These are phyloP conservation scores for Neostethus bicornis DNA, from an alignment of 2,797 vertebrate species.

Conservation along the genomic window DNA sequence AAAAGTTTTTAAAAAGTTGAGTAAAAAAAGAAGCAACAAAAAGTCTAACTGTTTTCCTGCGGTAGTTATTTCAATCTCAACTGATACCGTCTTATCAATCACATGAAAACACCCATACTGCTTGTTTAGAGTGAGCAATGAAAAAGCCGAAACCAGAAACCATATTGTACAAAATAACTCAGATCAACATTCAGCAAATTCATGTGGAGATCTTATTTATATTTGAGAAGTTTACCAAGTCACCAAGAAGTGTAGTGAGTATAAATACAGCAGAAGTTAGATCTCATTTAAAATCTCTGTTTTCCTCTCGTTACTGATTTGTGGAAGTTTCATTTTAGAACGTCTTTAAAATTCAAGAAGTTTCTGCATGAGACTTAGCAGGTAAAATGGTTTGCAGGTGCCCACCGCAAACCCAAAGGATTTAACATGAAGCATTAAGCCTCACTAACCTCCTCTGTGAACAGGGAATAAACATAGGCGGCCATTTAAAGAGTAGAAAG, in stretches of 20 bases:
- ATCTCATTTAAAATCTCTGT: background rate
- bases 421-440: slow-evolving; percentile 60
- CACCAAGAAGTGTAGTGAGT: background rate
- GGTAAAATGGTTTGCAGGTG: slow-evolving; percentile 59
- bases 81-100: background rate
- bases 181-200: background rate
- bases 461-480: slow-evolving; percentile 59
- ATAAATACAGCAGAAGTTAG: background rate
- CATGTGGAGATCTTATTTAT: background rate
- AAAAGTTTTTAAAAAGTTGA: background rate
- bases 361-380: slow-evolving; percentile 22
- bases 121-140: background rate
- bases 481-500: slow-evolving; percentile 67
- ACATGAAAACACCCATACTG: background rate
- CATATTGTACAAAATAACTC: background rate
- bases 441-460: slow-evolving; percentile 45
- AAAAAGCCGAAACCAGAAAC: background rate
- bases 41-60: background rate
- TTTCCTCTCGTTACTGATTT: background rate
- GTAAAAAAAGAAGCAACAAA: background rate
- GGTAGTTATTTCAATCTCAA: background rate
- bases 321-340: slow-evolving; percentile 4
- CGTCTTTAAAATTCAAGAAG: slow-evolving; percentile 20
- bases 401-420: slow-evolving; percentile 47
- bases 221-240: background rate